These are phyloP conservation scores for Drosophila imparisetae DNA, from an alignment of 2,888 invertebrate species.

Conservation along the genomic window DNA sequence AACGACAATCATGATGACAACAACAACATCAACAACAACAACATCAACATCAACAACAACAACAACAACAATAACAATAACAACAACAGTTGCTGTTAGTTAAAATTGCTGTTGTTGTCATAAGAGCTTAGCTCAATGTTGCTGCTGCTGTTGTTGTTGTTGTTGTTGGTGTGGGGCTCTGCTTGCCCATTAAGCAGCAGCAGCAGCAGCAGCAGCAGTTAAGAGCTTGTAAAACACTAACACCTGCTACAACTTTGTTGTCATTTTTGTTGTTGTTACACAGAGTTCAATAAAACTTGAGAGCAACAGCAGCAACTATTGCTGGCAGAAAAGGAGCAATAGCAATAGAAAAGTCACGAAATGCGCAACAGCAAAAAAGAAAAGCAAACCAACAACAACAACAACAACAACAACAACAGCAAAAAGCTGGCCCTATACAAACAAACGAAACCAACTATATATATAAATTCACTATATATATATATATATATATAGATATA, in stretches of 20 bases:
- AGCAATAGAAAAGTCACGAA: constrained; percentile 74
- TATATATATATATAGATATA: background rate
- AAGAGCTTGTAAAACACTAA: constrained; percentile 78
- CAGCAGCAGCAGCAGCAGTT: constrained; percentile 60
- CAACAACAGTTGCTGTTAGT: constrained; percentile 14
- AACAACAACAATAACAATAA: constrained; percentile 22
- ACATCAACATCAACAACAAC: constrained; percentile 21
- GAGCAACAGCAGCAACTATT: constrained; percentile 36
- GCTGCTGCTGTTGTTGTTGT: constrained; percentile 35
- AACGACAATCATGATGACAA: constrained; percentile 39
- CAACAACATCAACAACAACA: constrained; percentile 13
- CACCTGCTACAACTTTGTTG: constrained; percentile 69
- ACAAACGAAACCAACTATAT: constrained; percentile 33
- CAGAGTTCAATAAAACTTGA: constrained; percentile 73
- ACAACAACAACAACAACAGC: constrained; percentile 9
- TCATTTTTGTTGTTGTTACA: constrained; percentile 32
- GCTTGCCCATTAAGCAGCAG: constrained; percentile 63
- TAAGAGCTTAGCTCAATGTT: constrained; percentile 7
- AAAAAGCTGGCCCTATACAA: constrained; percentile 34
- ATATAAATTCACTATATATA: constrained; percentile 14
- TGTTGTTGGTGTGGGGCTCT: constrained; percentile 24
- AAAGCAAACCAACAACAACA: constrained; percentile 6
- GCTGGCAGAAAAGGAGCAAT: constrained; percentile 68
- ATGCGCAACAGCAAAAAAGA: constrained; percentile 17
- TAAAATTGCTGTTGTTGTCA: constrained; percentile 23